Evolutionary conservation across 2,888 invertebrate species (phyloP).

Genomic region (Diaphora mendica): DNA sequence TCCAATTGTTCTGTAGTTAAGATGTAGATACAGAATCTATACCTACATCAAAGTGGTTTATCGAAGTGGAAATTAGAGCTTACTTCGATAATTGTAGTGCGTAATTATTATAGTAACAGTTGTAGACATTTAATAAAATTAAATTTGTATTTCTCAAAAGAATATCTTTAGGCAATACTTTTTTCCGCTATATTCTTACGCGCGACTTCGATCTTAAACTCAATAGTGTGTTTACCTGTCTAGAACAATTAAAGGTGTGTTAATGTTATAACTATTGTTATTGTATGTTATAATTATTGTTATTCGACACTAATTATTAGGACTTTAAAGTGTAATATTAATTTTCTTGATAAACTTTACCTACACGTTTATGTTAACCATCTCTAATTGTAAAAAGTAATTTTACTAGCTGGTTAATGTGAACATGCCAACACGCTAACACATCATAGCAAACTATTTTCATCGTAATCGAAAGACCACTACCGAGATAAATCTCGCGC

Average conservation of each 20-base stretch:
- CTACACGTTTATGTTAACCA: background rate
- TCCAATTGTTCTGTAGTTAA: too few species aligned
- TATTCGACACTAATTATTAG: background rate
- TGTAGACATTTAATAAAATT: background rate
- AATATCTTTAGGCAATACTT: background rate
- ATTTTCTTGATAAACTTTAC: background rate
- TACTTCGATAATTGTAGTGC: too few species aligned
- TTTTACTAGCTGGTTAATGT: background rate
- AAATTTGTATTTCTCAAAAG: background rate
- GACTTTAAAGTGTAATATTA: background rate
- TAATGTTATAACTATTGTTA: background rate
- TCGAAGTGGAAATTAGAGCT: too few species aligned
- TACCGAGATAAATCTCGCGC: slow-evolving; percentile 55
- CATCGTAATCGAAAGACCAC: slow-evolving; percentile 16
- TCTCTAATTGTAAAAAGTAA: background rate
- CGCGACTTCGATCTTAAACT: background rate
- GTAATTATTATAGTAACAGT: too few species aligned
- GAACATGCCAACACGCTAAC: slow-evolving; percentile 1
- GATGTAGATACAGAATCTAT: too few species aligned
- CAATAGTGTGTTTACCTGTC: background rate
- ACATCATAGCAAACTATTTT: slow-evolving; percentile 19
- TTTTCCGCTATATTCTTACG: background rate
- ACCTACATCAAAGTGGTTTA: too few species aligned
- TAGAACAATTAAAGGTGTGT: background rate
- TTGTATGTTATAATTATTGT: background rate